A percentile compares a stretch with the other conserved stretches of the same genome.
phyloP scores from a whole-genome alignment of 2,797 vertebrate species.

The Phataginus tricuspis region DNA sequence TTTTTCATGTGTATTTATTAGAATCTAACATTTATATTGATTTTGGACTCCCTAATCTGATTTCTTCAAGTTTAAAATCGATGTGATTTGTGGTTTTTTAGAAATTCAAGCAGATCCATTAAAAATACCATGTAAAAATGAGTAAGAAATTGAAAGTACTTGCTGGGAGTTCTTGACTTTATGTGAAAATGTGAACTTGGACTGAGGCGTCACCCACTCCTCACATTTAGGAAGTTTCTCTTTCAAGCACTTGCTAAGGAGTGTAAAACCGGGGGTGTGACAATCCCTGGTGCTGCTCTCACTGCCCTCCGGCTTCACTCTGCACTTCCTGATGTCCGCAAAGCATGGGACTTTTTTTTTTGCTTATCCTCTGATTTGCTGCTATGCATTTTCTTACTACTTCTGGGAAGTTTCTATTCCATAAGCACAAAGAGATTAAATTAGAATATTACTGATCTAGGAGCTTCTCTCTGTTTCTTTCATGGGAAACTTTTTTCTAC shows the following conservation, averaged over 20 bases:
- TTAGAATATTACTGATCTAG: neutral
- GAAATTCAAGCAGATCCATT: constrained; percentile 32
- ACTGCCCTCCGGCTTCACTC: neutral
- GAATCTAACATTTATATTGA: constrained; percentile 34
- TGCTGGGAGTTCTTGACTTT: neutral
- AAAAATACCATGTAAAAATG: constrained; percentile 29
- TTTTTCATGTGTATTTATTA: constrained; percentile 13
- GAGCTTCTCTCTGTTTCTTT: neutral
- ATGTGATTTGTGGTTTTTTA: neutral
- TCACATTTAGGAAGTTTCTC: neutral
- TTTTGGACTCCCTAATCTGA: neutral
- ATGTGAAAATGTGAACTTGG: neutral
- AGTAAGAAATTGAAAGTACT: neutral
- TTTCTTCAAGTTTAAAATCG: constrained; percentile 31
- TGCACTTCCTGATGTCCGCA: neutral
- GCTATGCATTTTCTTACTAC: neutral
- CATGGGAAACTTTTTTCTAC: neutral
- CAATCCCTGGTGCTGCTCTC: neutral
- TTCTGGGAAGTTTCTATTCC: neutral
- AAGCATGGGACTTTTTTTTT: neutral
- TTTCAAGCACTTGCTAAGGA: neutral
- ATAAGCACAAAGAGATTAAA: neutral
- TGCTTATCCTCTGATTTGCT: neutral
- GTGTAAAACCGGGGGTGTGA: neutral
- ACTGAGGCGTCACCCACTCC: neutral